Base-by-base conservation (phyloP, 1,140 invertebrate genomes). In the Diplogasteroides magnus region DNA sequence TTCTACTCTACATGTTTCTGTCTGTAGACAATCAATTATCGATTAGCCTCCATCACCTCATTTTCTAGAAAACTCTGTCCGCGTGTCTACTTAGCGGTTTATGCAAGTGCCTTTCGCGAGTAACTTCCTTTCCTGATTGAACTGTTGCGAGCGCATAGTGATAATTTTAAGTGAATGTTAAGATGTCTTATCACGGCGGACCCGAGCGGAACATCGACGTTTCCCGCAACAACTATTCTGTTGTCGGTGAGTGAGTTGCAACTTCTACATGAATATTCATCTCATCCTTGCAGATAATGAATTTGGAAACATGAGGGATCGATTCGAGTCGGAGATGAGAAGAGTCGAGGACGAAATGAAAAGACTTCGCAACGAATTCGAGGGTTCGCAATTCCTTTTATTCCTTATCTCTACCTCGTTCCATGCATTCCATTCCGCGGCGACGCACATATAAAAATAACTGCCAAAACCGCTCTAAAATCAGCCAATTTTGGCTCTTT, bases 291-390 rank as follows among this genome's bases (percentile, higher is more conserved):
- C 96, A 84, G 94, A 97, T 85, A 91, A 90, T 63, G 94, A 97
- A 86, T 97, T 96, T 86, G 92, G 91, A 79, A 93, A 90, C 84
- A 96, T 97, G 83, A 89, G 93, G 73, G 93, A 95, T 83, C 88
- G 92, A 72, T 97, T 97, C 84, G 94, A 97, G 83, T 89, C 89
- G 65, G 94, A 97, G 87, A 97, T 97, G 94, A 88, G 90, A 77
- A 77, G 80, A 86, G 96, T 97, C 91, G 94, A 97, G 86, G 93
- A 96, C 76, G 94, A 97, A 86, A 97, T 97, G 94, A 90, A 90
- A 83, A 90, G 91, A 85, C 94, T 97, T 87, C 87, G 94, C 74
- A 90, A 90, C 69, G 92, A 95, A 84, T 86, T 96, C 64, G 78
- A 68, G 67, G 66, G 69, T 76, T 48, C 37, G 6, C 37, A 11